Evolutionary conservation across 2,888 invertebrate genomes (phyloP).

Genomic region (Drosophila affinis): DNA sequence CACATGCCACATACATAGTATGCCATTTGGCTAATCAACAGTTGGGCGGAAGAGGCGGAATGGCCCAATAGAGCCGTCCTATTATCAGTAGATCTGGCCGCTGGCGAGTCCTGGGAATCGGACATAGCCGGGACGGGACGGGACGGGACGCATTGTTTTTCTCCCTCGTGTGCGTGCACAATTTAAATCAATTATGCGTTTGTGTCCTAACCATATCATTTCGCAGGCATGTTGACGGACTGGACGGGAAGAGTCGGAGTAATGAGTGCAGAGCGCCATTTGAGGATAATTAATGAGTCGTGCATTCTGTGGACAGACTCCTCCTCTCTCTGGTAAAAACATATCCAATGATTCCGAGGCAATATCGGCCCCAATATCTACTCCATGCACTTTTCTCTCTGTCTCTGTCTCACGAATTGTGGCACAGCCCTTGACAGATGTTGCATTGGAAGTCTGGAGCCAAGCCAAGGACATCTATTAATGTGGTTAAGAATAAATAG

Average conservation of each 20-base stretch:
- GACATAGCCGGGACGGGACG: too few species aligned
- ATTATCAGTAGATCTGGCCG: constrained; percentile 53
- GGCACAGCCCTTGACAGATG: neutral
- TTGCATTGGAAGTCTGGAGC: neutral
- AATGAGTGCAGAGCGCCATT: constrained; percentile 13
- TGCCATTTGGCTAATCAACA: constrained; percentile 62
- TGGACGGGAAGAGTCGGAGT: neutral
- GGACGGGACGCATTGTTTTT: constrained; percentile 10
- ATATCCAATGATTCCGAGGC: neutral
- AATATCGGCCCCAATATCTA: neutral
- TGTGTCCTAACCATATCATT: constrained; percentile 44
- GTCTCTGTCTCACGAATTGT: constrained; percentile 6
- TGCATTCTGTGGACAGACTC: constrained; percentile 8
- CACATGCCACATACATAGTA: constrained; percentile 47
- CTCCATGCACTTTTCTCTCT: too few species aligned
- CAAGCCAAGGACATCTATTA: constrained; percentile 33
- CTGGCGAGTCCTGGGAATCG: constrained; percentile 44
- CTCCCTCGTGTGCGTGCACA: constrained; percentile 29
- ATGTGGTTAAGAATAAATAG: constrained; percentile 38
- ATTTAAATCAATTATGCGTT: constrained; percentile 72
- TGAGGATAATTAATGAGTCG: constrained; percentile 20
- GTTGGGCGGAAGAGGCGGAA: constrained; percentile 27
- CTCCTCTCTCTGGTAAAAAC: neutral
- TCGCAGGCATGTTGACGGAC: neutral
- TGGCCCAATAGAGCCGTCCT: too few species aligned